These are phyloP conservation scores for Oceanodroma leucorhoa DNA, from an alignment of 2,797 vertebrate genomes.

Conservation along the genomic window DNA sequence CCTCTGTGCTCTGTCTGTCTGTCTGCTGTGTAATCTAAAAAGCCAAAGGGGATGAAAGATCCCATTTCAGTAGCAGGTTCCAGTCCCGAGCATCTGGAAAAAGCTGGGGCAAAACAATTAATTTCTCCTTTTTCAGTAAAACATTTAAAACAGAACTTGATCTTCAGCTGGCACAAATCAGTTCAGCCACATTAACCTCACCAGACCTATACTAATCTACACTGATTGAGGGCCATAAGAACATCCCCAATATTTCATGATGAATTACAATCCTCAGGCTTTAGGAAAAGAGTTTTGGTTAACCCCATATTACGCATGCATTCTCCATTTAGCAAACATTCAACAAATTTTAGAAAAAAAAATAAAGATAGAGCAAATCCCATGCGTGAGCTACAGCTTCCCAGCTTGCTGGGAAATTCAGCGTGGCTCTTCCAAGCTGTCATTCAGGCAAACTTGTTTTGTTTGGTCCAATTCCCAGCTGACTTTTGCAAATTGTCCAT, in stretches of 20 bases:
- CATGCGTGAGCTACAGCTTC: background rate
- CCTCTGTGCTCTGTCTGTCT: background rate
- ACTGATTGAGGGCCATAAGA: background rate
- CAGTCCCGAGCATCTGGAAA: background rate
- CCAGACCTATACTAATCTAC: background rate
- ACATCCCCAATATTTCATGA: background rate
- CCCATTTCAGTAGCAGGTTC: conserved; percentile 20
- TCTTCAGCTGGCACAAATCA: conserved; percentile 6
- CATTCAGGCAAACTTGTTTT: background rate
- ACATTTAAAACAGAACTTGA: background rate
- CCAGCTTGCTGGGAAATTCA: background rate
- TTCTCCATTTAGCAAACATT: background rate
- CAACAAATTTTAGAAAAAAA: background rate
- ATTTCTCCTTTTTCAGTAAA: conserved; percentile 2
- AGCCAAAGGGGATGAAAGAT: background rate
- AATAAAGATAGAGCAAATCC: background rate
- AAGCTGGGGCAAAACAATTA: background rate
- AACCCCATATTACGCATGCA: background rate
- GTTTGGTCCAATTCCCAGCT: background rate
- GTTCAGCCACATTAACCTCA: conserved; percentile 30
- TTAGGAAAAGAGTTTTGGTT: background rate
- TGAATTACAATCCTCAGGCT: background rate
- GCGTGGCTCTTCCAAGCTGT: background rate
- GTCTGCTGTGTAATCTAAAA: conserved; percentile 22
- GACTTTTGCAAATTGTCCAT: background rate